Conservation (phyloP, 2,113 vertebrate species). For the Lichenostomus cassidix region DNA sequence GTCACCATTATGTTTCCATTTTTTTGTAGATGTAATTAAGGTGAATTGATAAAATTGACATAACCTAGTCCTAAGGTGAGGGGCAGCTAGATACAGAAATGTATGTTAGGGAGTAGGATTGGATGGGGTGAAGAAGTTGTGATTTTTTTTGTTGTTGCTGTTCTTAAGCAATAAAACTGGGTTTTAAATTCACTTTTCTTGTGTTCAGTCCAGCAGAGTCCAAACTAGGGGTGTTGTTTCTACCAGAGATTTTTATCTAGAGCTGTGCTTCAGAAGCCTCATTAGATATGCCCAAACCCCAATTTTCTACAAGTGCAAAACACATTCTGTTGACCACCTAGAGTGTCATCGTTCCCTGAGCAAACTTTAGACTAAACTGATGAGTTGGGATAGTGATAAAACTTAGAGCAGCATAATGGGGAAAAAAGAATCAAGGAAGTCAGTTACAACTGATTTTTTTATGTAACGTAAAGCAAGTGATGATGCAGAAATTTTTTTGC, state of each 20-base stretch:
- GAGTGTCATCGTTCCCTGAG: fast-evolving
- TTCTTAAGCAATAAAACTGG: neutral
- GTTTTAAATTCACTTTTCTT: neutral
- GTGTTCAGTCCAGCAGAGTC: neutral
- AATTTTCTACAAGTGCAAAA: neutral
- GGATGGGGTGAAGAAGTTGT: neutral
- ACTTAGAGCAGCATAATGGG: neutral
- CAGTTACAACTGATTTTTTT: neutral
- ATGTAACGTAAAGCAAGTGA: neutral
- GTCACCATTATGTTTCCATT: neutral
- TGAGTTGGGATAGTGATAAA: neutral
- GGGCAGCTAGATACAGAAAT: neutral
- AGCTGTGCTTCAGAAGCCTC: neutral
- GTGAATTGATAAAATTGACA: neutral
- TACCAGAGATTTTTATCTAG: neutral
- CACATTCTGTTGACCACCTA: neutral
- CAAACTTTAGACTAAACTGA: neutral
- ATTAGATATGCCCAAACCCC: neutral
- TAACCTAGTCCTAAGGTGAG: neutral
- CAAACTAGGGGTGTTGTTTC: fast-evolving
- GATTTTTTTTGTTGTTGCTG: neutral
- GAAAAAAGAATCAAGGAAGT: neutral
- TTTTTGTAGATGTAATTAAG: neutral
- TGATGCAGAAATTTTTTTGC: neutral
- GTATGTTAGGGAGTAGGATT: neutral